phyloP scores from a whole-genome alignment of 1,140 invertebrate species.

The Yoshiicerus persimilis region DNA sequence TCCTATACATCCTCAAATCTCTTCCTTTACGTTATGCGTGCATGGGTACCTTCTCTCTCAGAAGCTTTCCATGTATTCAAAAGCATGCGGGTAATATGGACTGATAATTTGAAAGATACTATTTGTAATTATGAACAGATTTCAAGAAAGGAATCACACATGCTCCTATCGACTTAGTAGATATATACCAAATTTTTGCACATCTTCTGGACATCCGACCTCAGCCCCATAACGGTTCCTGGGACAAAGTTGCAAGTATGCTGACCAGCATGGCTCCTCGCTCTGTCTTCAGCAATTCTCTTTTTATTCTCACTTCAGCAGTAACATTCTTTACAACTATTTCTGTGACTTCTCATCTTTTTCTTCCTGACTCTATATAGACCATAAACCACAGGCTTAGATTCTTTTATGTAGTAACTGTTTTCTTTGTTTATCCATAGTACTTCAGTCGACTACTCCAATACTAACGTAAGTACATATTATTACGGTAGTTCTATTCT shows the following conservation, averaged over 20 bases:
- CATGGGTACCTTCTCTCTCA: too few relatives aligned
- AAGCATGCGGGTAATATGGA: too few relatives aligned
- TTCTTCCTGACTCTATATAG: background rate
- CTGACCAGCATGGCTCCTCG: conserved; percentile 19
- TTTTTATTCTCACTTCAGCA: background rate
- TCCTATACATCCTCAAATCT: too few relatives aligned
- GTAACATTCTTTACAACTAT: conserved; percentile 17
- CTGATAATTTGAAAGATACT: too few relatives aligned
- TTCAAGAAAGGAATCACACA: conserved; percentile 47
- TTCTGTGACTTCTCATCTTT: background rate
- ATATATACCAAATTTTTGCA: conserved; percentile 52
- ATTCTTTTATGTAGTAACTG: background rate
- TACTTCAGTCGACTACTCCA: background rate
- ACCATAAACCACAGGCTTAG: background rate
- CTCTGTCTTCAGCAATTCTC: background rate
- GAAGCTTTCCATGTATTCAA: too few relatives aligned
- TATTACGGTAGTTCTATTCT: background rate
- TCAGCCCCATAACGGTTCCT: conserved; percentile 52
- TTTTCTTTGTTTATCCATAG: background rate
- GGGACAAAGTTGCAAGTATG: conserved; percentile 46
- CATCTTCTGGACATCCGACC: conserved; percentile 47
- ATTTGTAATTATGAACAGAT: conserved; percentile 25
- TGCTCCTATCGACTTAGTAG: conserved; percentile 50
- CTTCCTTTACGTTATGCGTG: too few relatives aligned
- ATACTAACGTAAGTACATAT: too few relatives aligned